Conservation (phyloP, 2,113 vertebrate species). For the Cynopterus brachyotis region DNA sequence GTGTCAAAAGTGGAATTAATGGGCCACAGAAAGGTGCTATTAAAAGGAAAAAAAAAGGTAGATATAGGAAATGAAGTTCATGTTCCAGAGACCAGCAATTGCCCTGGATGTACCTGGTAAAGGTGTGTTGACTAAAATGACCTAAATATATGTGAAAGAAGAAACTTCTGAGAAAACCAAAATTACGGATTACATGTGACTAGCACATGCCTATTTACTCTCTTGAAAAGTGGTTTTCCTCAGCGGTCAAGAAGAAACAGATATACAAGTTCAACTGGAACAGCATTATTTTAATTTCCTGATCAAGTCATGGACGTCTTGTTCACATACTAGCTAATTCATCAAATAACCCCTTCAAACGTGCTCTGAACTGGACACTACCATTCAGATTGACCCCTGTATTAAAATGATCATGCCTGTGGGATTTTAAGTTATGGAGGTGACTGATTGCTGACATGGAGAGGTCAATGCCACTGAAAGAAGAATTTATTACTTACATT, state of each 20-base stretch:
- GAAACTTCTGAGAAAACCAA: background rate
- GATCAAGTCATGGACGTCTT: background rate
- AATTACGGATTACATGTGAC: background rate
- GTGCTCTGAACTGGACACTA: background rate
- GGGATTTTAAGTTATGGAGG: background rate
- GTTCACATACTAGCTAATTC: background rate
- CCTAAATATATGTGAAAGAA: background rate
- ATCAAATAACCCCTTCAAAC: background rate
- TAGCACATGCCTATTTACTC: too few relatives aligned
- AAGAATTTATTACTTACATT: background rate
- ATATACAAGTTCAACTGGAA: background rate
- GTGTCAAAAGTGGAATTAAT: constrained; percentile 73
- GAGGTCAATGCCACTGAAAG: background rate
- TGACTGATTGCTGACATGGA: background rate
- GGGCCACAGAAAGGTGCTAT: constrained; percentile 31
- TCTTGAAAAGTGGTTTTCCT: background rate
- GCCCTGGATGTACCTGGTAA: background rate
- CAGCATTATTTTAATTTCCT: background rate
- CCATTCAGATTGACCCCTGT: background rate
- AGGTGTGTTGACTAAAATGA: background rate
- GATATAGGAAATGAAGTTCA: constrained; percentile 33
- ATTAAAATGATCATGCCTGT: background rate
- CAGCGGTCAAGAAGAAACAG: background rate
- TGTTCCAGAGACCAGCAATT: background rate
- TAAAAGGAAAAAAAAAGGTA: background rate